Conservation (phyloP, 2,888 invertebrate genomes). For the Tetragonula carbonaria region DNA sequence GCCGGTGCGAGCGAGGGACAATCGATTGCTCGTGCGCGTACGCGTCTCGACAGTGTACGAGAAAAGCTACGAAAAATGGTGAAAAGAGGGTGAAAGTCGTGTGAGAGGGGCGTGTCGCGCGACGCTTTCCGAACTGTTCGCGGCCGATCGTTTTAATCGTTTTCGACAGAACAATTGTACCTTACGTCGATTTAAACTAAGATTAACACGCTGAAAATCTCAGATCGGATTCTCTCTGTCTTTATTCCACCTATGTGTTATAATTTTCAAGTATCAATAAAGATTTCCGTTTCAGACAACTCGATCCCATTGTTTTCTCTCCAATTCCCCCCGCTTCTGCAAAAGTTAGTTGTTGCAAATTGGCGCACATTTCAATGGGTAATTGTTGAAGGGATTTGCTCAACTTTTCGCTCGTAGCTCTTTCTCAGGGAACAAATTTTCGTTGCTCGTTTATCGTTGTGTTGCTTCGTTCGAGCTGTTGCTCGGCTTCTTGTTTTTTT, state of each 20-base stretch:
- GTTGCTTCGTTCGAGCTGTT: too few relatives aligned
- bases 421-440: too few relatives aligned
- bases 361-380: too few relatives aligned
- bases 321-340: neutral
- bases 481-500: too few relatives aligned
- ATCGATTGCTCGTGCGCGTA: conserved; percentile 34
- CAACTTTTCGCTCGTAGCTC: too few relatives aligned
- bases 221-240: conserved; percentile 10
- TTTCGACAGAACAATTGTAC: conserved; percentile 20
- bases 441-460: too few relatives aligned
- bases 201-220: conserved; percentile 2
- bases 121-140: conserved; percentile 26
- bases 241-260: conserved; percentile 30
- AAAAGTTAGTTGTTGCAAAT: too few relatives aligned
- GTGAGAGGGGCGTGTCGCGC: neutral
- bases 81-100: neutral
- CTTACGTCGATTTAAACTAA: conserved; percentile 14
- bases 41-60: neutral
- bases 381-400: too few relatives aligned
- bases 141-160: conserved; percentile 18
- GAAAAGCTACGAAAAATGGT: neutral
- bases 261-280: conserved; percentile 35
- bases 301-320: too few relatives aligned
- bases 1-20: neutral
- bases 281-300: conserved; percentile 17